Conservation (phyloP, 2,113 vertebrate genomes). For the Chrysemys picta region DNA sequence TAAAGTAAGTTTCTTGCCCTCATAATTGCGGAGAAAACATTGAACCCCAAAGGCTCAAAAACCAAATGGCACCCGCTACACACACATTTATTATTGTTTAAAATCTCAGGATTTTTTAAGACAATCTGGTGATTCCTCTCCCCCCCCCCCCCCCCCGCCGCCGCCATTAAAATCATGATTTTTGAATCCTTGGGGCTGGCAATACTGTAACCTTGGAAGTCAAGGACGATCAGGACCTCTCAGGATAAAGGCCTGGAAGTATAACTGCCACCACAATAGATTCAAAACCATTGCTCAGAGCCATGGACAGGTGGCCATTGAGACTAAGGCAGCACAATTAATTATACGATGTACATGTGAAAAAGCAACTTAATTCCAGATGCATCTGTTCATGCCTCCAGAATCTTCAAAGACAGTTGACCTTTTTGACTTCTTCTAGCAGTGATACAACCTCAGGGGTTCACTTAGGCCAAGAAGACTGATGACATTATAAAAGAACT, state of each 20-base stretch:
- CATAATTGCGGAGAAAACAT: neutral
- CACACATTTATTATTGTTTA: neutral
- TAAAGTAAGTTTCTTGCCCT: neutral
- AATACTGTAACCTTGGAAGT: neutral
- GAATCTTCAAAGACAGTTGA: slow-evolving; percentile 17
- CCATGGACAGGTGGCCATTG: neutral
- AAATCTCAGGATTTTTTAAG: neutral
- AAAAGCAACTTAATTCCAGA: slow-evolving; percentile 5
- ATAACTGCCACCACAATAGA: neutral
- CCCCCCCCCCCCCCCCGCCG: no score
- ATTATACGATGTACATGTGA: neutral
- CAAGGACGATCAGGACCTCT: neutral
- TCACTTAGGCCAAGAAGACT: neutral
- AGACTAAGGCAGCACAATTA: neutral
- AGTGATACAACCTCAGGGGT: neutral
- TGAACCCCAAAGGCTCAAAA: neutral
- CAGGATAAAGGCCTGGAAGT: rapidly evolving
- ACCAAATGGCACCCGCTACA: no score
- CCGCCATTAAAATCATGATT: neutral
- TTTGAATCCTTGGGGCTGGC: neutral
- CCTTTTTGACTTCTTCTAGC: neutral
- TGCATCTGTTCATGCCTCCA: neutral
- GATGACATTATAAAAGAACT: slow-evolving; percentile 8
- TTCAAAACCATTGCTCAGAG: neutral
- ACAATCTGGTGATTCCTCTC: neutral